A percentile compares a stretch with the other conserved stretches of the same genome.
phyloP scores from a whole-genome alignment of 2,888 invertebrate species.

The Baronia brevicornis region DNA sequence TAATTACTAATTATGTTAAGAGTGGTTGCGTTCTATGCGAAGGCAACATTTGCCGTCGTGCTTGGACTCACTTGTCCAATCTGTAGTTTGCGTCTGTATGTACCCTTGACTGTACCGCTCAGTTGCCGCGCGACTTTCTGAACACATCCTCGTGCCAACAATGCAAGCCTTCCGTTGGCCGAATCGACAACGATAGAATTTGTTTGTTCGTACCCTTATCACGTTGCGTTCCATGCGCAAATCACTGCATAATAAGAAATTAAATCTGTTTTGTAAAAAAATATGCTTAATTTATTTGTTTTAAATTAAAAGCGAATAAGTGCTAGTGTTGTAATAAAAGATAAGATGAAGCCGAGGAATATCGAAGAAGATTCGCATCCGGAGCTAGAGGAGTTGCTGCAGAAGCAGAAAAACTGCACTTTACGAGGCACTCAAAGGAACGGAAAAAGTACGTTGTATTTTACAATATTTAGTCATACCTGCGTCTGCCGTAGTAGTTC shows the following conservation, averaged over 20 bases:
- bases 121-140: slow-evolving; percentile 57
- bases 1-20: not conserved
- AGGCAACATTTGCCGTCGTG: slow-evolving; percentile 17
- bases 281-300: too few relatives aligned
- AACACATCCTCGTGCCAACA: slow-evolving; percentile 52
- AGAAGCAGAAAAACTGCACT: slow-evolving; percentile 44
- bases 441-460: slow-evolving; percentile 52
- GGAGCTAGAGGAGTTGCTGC: slow-evolving; percentile 61
- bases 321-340: slow-evolving; percentile 35
- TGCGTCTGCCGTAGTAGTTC: too few relatives aligned
- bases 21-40: slow-evolving; percentile 9
- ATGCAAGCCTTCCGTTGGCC: slow-evolving; percentile 20
- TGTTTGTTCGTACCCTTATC: slow-evolving; percentile 16
- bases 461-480: too few relatives aligned
- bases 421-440: slow-evolving; percentile 38
- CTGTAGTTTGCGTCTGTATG: slow-evolving; percentile 34
- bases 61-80: slow-evolving; percentile 28
- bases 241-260: too few relatives aligned
- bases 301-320: slow-evolving; percentile 17
- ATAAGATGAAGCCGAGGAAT: slow-evolving; percentile 46
- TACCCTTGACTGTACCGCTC: slow-evolving; percentile 59
- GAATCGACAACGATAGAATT: slow-evolving; percentile 33
- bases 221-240: slow-evolving; percentile 18
- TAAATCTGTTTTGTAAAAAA: too few relatives aligned
- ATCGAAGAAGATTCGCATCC: slow-evolving; percentile 39